Conservation (phyloP, 2,797 vertebrate genomes). For the Pogonophryne albipinna region DNA sequence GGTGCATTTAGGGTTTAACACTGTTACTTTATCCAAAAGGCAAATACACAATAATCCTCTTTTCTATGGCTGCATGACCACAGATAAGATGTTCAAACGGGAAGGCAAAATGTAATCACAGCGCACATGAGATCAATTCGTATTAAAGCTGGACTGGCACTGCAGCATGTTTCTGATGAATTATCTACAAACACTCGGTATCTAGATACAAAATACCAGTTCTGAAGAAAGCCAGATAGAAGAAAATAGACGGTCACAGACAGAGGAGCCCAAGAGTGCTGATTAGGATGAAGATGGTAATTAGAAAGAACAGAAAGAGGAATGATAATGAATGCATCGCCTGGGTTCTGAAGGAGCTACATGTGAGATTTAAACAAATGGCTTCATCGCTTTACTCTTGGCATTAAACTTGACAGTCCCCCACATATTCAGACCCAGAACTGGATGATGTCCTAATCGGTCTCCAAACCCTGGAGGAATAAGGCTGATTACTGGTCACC, state of each 20-base stretch:
- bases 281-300: slow-evolving; percentile 37
- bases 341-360: slow-evolving; percentile 29
- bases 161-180: slow-evolving; percentile 19
- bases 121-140: neutral
- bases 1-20: slow-evolving; percentile 8
- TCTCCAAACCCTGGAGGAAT: slow-evolving; percentile 20
- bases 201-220: slow-evolving; percentile 1
- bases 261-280: slow-evolving; percentile 6
- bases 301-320: slow-evolving; percentile 12
- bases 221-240: slow-evolving; percentile 4
- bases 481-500: slow-evolving; percentile 42
- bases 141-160: slow-evolving; percentile 12
- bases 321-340: slow-evolving; percentile 19
- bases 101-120: slow-evolving; percentile 25
- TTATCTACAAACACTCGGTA: slow-evolving; percentile 21
- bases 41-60: slow-evolving; percentile 34
- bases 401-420: slow-evolving; percentile 22
- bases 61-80: slow-evolving; percentile 6
- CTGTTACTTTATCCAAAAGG: slow-evolving; percentile 24
- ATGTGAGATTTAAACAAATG: slow-evolving; percentile 48
- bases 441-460: slow-evolving; percentile 52
- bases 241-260: neutral
- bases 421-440: slow-evolving; percentile 24
- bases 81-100: slow-evolving; percentile 29
- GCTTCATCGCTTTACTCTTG: slow-evolving; percentile 46